Evolutionary conservation across 2,888 invertebrate genomes (phyloP).

Genomic region (Caenorhabditis plicata): DNA sequence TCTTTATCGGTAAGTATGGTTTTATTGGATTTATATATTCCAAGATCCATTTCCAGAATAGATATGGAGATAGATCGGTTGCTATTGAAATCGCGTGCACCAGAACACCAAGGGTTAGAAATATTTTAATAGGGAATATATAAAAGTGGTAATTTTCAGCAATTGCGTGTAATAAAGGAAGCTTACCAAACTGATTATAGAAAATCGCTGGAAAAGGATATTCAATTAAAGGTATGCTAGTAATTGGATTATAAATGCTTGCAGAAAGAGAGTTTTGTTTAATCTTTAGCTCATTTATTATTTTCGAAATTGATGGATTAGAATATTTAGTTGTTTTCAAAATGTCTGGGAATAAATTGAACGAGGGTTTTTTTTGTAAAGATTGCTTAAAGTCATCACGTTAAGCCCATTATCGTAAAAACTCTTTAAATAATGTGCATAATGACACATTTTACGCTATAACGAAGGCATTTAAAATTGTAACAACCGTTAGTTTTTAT

Average conservation of each 20-base stretch:
- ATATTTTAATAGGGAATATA: not conserved
- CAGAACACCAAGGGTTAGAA: constrained; percentile 57
- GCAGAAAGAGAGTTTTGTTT: too few species aligned
- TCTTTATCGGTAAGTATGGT: constrained; percentile 60
- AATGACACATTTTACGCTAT: too few species aligned
- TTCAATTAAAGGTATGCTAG: constrained; percentile 49
- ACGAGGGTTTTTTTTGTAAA: too few species aligned
- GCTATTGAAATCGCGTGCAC: constrained; percentile 65
- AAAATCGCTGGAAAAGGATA: constrained; percentile 58
- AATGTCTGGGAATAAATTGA: too few species aligned
- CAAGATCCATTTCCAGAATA: constrained; percentile 42
- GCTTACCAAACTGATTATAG: constrained; percentile 57
- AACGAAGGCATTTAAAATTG: too few species aligned
- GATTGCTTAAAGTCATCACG: too few species aligned
- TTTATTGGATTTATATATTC: too few species aligned
- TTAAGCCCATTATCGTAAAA: too few species aligned
- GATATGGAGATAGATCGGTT: constrained; percentile 57
- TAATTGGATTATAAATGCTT: too few species aligned
- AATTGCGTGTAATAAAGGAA: constrained; percentile 62
- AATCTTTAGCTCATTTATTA: too few species aligned
- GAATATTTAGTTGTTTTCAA: not conserved
- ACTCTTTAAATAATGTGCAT: too few species aligned
- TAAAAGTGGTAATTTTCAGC: constrained; percentile 42
- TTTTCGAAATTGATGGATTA: not conserved
- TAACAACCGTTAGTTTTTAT: too few species aligned